These are phyloP conservation scores for Euphydryas editha DNA, from an alignment of 2,888 invertebrate genomes.

Conservation along the genomic window DNA sequence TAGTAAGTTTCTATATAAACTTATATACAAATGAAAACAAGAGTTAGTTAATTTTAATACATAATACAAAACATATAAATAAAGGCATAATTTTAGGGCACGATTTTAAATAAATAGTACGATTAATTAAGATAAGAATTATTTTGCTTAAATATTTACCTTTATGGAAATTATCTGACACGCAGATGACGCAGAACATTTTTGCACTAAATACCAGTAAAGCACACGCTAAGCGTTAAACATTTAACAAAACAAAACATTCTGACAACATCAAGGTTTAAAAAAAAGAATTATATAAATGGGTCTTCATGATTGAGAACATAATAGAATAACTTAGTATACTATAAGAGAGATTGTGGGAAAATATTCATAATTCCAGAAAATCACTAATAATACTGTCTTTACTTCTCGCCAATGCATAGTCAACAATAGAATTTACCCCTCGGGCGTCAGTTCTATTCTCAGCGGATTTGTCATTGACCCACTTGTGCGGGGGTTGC, in stretches of 20 bases:
- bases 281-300: neutral
- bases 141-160: neutral
- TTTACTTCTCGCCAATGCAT: slow-evolving; percentile 47
- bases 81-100: no score
- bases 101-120: no score
- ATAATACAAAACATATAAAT: no score
- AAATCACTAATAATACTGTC: slow-evolving; percentile 46
- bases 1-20: neutral
- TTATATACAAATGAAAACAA: neutral
- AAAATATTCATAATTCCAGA: slow-evolving; percentile 36
- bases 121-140: no score
- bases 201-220: neutral
- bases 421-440: slow-evolving; percentile 72
- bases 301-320: neutral
- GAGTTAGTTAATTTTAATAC: no score
- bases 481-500: slow-evolving; percentile 66
- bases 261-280: neutral
- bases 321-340: slow-evolving; percentile 3
- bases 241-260: neutral
- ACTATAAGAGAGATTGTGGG: slow-evolving; percentile 28
- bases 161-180: neutral
- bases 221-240: neutral
- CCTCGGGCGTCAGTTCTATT: slow-evolving; percentile 75
- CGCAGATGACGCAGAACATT: neutral
- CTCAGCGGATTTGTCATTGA: slow-evolving; percentile 77